Percentiles rank a stretch among this genome's conserved stretches.
These are phyloP conservation scores for Pachymerium ferrugineum DNA, from an alignment of 2,888 invertebrate genomes.

Conservation along the genomic window DNA sequence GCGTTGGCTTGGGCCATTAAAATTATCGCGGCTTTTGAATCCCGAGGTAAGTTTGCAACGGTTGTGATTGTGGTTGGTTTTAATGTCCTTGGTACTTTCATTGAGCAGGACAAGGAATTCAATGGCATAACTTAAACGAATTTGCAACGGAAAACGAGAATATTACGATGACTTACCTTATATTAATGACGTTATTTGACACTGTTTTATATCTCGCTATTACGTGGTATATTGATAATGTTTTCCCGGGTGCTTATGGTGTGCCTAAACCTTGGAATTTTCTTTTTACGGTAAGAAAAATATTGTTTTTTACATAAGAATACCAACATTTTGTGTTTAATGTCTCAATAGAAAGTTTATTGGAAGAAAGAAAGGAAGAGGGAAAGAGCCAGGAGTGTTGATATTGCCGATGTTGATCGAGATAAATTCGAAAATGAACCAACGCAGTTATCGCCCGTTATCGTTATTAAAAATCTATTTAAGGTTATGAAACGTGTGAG, in stretches of 20 bases:
- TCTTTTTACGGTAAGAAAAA: conserved; percentile 52
- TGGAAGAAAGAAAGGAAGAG: not conserved
- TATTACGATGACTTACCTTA: conserved; percentile 62
- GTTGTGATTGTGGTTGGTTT: not conserved
- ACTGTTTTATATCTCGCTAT: conserved; percentile 64
- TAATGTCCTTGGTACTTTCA: not conserved
- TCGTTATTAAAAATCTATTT: conserved; percentile 44
- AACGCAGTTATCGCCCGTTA: conserved; percentile 44
- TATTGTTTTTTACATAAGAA: not conserved
- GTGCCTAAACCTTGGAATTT: conserved; percentile 78
- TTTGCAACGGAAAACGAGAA: conserved; percentile 62
- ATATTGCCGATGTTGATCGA: conserved; percentile 29
- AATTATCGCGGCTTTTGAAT: conserved; percentile 41
- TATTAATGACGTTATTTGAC: conserved; percentile 68
- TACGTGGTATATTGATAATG: conserved; percentile 78
- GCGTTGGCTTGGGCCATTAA: conserved; percentile 42
- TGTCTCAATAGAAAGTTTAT: not conserved
- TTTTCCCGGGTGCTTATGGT: conserved; percentile 79
- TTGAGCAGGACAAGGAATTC: conserved; percentile 51
- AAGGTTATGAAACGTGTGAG: conserved; percentile 41
- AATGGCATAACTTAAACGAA: conserved; percentile 60
- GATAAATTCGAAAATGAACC: conserved; percentile 47
- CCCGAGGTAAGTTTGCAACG: conserved; percentile 38
- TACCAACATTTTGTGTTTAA: not conserved
- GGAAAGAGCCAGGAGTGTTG: not conserved